Evolutionary conservation across 2,797 vertebrate genomes (phyloP), one percentile per base, ranked within the genome.

Genomic region (Chelon labrosus): DNA sequence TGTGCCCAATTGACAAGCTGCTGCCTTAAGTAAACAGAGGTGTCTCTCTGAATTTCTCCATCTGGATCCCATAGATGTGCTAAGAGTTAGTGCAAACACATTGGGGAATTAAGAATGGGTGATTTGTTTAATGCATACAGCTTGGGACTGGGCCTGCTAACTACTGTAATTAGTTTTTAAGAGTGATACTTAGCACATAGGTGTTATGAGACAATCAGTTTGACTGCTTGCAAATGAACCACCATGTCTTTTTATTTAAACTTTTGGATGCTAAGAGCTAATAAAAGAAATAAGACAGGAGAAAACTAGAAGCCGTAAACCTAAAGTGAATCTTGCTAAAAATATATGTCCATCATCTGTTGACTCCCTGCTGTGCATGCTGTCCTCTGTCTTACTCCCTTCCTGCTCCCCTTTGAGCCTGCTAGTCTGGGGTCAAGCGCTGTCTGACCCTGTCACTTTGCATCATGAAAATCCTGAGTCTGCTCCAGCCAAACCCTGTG

Each of bases 21-120:
- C 94, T 93, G 95, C 94, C 95, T 94, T 96, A 94, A 95, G 94
- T 96, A 96, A 98, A 97, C 95, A 97, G 83, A 85, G 89, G 93
- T 35, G 75, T 88, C 84, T 89, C 92, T 95, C 87, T 85, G 75
- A 78, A 90, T 73, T 91, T 90, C 95, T 92, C 95, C 95, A 95
- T 95, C 96, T 96, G 96, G 95, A 94, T 96, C 92, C 92, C 93
- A 95, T 93, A 86, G 91, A 91, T 89, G 94, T 93, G 94, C 94
- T 90, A 93, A 94, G 92, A 72, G 66, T 92, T 90, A 95, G 92
- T 82, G 93, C 95, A 97, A 96, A 96, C 94, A 96, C 87, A 85
- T 73, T 61, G 77, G 82, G 90, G 87, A 93, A 92, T 94, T 93
- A 81, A 90, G 92, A 95, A 94, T 90, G 89, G 75, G 46, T 61